Conservation (phyloP, 2,888 invertebrate species). For the Sialis lutaria region DNA sequence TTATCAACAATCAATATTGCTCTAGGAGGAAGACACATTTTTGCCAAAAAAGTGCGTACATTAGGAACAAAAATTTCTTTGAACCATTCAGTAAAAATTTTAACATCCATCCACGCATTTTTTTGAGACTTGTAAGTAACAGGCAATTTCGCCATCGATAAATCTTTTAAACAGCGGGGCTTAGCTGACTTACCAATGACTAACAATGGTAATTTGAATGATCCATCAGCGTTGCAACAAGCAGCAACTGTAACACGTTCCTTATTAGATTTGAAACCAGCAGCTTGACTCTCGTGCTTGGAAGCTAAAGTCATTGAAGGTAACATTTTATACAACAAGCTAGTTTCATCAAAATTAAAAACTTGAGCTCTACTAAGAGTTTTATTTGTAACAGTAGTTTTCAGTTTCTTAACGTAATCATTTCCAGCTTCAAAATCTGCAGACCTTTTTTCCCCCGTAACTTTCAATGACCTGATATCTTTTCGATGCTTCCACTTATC, state of each 20-base stretch:
- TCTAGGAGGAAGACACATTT: not conserved
- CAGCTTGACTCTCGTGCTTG: not conserved
- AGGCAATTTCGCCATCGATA: too few species aligned
- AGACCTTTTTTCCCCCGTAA: not conserved
- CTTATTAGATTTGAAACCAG: not conserved
- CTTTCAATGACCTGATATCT: not conserved
- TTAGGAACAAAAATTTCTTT: not conserved
- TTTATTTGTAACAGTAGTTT: not conserved
- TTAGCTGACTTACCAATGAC: not conserved
- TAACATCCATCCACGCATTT: not conserved
- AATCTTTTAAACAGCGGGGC: not conserved
- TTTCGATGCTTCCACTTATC: not conserved
- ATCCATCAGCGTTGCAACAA: not conserved
- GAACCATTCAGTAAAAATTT: not conserved
- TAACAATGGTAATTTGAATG: not conserved
- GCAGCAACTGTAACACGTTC: not conserved
- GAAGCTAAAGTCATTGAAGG: not conserved
- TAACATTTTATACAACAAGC: not conserved
- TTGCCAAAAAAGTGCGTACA: not conserved
- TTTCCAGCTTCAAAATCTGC: not conserved
- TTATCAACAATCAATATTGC: not conserved
- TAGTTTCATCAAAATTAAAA: not conserved
- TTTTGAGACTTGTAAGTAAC: not conserved
- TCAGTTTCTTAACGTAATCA: not conserved
- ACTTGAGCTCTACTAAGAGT: not conserved